A percentile compares a stretch with the other conserved stretches of the same genome.
Evolutionary conservation across 2,113 vertebrate genomes (phyloP).

Genomic region (Picathartes gymnocephalus): DNA sequence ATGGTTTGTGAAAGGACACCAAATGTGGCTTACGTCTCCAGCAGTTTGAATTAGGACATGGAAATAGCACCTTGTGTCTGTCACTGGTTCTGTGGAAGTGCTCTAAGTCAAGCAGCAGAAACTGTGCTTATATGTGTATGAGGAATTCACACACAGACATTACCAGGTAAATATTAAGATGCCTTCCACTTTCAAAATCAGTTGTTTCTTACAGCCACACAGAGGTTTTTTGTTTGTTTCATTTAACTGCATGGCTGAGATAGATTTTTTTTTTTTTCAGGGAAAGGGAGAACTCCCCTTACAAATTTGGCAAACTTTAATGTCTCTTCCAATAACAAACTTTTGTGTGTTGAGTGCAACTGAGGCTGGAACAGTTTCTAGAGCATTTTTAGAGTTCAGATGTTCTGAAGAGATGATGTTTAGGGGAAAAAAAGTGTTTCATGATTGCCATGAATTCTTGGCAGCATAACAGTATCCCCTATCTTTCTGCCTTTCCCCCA

Average conservation of each 20-base stretch:
- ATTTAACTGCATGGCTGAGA: background rate
- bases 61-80: background rate
- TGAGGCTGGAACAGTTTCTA: background rate
- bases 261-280: background rate
- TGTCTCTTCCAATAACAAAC: background rate
- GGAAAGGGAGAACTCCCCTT: background rate
- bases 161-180: background rate
- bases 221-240: background rate
- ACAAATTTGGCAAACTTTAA: background rate
- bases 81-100: background rate
- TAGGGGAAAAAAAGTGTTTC: background rate
- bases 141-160: background rate
- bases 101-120: background rate
- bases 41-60: background rate
- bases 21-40: background rate
- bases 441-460: background rate
- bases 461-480: background rate
- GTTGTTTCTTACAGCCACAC: background rate
- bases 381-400: background rate
- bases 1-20: background rate
- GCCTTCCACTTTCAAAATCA: background rate
- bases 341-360: background rate
- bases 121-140: background rate
- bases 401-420: background rate
- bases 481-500: background rate